Conservation (phyloP, 2,797 vertebrate species). For the Rhincodon typus region DNA sequence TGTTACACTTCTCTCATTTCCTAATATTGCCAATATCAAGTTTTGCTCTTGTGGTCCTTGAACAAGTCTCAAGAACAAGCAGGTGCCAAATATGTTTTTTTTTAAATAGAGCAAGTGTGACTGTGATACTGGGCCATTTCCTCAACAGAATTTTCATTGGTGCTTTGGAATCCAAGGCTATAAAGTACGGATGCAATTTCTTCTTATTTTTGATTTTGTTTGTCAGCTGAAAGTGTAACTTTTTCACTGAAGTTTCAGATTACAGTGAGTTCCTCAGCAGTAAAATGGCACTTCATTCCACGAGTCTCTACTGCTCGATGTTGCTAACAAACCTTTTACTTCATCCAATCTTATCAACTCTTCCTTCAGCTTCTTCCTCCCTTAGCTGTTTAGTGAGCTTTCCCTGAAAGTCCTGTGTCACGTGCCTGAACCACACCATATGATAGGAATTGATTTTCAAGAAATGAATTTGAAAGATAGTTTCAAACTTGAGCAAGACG, state of each 20-base stretch:
- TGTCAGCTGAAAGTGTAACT: not conserved
- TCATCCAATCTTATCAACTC: not conserved
- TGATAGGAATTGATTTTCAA: not conserved
- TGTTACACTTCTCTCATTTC: not conserved
- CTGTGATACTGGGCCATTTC: not conserved
- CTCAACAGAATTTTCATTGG: not conserved
- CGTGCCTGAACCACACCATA: not conserved
- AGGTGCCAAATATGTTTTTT: not conserved
- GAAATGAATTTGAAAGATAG: not conserved
- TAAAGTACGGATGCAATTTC: not conserved
- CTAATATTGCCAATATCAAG: not conserved
- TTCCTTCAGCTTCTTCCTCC: too few relatives aligned
- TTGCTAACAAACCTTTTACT: not conserved
- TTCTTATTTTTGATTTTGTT: not conserved
- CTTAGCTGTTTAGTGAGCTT: too few relatives aligned
- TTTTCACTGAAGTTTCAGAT: not conserved
- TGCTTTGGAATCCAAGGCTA: not conserved
- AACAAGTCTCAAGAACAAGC: not conserved
- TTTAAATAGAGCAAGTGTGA: not conserved
- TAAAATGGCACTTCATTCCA: not conserved
- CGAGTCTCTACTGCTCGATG: not conserved
- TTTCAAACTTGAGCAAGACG: not conserved
- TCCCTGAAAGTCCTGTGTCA: not conserved
- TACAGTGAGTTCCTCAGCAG: not conserved
- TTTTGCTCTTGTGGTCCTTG: not conserved